A percentile compares a stretch with the other conserved stretches of the same genome.
These are phyloP conservation scores for Nerophis lumbriciformis DNA, from an alignment of 2,113 vertebrate species.

Conservation along the genomic window DNA sequence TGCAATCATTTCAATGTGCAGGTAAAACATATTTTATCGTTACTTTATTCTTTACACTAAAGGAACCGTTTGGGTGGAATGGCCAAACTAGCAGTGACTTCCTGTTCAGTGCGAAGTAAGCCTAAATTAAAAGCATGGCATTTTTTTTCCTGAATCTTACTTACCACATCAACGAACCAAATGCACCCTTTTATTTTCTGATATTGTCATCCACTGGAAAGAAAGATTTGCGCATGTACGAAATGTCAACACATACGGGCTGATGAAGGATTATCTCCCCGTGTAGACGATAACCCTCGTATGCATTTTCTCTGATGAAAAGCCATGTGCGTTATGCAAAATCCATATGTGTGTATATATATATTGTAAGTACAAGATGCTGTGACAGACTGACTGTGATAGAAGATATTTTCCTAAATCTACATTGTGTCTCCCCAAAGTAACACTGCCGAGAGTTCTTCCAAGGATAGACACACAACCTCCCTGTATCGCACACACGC, in stretches of 20 bases:
- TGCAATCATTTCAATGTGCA: too few relatives aligned
- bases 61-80: too few relatives aligned
- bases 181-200: too few relatives aligned
- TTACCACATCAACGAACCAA: too few relatives aligned
- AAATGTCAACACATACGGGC: neutral
- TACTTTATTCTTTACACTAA: neutral
- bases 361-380: slow-evolving; percentile 54
- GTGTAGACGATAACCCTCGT: neutral
- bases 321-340: slow-evolving; percentile 29
- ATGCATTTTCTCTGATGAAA: neutral
- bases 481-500: neutral
- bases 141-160: too few relatives aligned
- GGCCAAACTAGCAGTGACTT: too few relatives aligned
- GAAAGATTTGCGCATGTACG: too few relatives aligned
- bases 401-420: slow-evolving; percentile 57
- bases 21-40: neutral
- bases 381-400: slow-evolving; percentile 17
- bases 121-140: too few relatives aligned
- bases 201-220: too few relatives aligned
- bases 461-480: neutral
- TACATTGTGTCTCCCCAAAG: slow-evolving; percentile 18
- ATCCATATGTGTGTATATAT: slow-evolving; percentile 26
- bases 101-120: too few relatives aligned
- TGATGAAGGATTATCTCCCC: slow-evolving; percentile 8
- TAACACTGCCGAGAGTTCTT: slow-evolving; percentile 10